phyloP scores from a whole-genome alignment of 2,113 vertebrate genomes.

The Baryphthengus martii region DNA sequence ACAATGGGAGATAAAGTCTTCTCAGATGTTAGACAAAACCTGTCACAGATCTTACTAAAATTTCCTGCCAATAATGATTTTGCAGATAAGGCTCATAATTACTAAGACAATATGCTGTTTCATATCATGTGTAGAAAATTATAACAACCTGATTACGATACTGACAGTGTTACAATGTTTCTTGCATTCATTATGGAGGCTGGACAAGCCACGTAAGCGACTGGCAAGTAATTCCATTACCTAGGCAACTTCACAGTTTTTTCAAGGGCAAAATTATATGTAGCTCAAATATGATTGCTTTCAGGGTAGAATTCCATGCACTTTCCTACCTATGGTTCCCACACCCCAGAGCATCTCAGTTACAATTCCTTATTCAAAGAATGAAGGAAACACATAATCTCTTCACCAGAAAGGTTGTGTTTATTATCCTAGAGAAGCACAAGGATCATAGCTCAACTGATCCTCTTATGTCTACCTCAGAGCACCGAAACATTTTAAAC shows the following conservation, averaged over 20 bases:
- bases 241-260: background rate
- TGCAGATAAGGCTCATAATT: conserved; percentile 14
- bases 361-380: background rate
- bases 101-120: background rate
- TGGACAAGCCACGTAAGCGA: background rate
- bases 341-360: background rate
- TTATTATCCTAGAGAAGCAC: background rate
- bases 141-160: background rate
- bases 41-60: background rate
- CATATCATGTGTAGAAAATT: background rate
- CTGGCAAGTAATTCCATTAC: background rate
- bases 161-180: background rate
- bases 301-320: background rate
- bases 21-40: background rate
- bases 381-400: background rate
- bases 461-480: background rate
- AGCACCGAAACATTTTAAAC: background rate
- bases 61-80: conserved; percentile 14
- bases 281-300: background rate
- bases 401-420: background rate
- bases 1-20: background rate
- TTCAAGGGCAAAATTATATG: background rate
- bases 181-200: background rate
- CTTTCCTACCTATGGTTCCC: background rate
- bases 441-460: background rate